Percentiles rank a stretch among this genome's conserved stretches.
Evolutionary conservation across 2,888 invertebrate genomes (phyloP).

Genomic region (Conus canariensis): DNA sequence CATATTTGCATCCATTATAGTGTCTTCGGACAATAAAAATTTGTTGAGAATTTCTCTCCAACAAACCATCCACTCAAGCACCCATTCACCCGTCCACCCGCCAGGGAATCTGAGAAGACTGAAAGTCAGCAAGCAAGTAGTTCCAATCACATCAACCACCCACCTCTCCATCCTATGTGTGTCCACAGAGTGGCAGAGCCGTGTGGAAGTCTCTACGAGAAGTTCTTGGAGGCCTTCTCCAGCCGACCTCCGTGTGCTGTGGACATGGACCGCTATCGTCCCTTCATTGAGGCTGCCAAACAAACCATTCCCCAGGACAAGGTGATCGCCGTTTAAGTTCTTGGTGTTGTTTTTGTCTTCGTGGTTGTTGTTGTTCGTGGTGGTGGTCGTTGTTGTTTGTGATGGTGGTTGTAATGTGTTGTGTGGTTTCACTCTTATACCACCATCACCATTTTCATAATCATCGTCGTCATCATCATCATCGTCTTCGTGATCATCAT

Average conservation of each 20-base stretch:
- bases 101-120: too few species aligned
- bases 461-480: background rate
- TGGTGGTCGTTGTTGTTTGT: background rate
- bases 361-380: background rate
- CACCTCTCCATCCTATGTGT: background rate
- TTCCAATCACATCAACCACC: background rate
- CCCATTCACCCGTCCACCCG: too few species aligned
- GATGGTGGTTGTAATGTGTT: background rate
- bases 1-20: too few species aligned
- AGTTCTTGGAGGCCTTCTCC: conserved; percentile 53
- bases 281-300: conserved; percentile 49
- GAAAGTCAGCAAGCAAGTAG: too few species aligned
- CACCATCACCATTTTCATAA: background rate
- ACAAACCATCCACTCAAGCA: too few species aligned
- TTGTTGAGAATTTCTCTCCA: too few species aligned
- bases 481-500: background rate
- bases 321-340: conserved; percentile 38
- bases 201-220: conserved; percentile 49
- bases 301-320: conserved; percentile 54
- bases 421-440: background rate
- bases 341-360: too few species aligned
- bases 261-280: conserved; percentile 42
- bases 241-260: conserved; percentile 51
- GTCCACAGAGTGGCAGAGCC: conserved; percentile 38
- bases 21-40: too few species aligned